Conservation (phyloP, 92 coral and sea anemone species). For the Plumapathes pennacea region DNA sequence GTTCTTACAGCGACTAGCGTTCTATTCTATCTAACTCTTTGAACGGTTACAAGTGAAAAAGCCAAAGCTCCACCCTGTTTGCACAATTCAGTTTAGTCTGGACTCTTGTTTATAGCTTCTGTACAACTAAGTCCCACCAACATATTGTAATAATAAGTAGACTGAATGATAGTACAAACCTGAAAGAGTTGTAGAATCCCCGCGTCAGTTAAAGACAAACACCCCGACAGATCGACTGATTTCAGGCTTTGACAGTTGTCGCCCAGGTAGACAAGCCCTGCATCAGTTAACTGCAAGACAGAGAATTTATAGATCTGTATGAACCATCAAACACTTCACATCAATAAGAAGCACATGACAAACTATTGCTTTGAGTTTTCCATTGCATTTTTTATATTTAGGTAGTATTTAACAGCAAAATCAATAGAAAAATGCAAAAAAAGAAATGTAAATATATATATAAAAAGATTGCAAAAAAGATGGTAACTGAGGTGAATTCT, state of each 20-base stretch:
- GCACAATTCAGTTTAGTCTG: neutral
- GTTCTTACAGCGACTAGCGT: too few species aligned
- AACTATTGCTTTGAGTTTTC: too few species aligned
- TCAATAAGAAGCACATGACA: too few species aligned
- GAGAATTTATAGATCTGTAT: neutral
- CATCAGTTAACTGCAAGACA: slow-evolving; percentile 52
- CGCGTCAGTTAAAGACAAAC: slow-evolving; percentile 66
- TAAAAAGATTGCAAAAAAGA: too few species aligned
- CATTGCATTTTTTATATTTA: too few species aligned
- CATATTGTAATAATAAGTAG: neutral
- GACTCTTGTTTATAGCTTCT: neutral
- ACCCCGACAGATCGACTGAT: slow-evolving; percentile 68
- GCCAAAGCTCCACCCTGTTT: neutral
- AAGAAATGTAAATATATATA: too few species aligned
- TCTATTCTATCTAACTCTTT: too few species aligned
- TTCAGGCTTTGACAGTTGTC: slow-evolving; percentile 63
- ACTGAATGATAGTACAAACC: slow-evolving; percentile 33
- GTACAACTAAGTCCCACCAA: neutral
- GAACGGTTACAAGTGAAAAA: neutral
- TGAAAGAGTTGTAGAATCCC: slow-evolving; percentile 67
- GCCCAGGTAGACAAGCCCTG: slow-evolving; percentile 43
- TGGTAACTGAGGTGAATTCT: too few species aligned
- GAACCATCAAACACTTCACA: neutral
- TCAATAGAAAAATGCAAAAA: too few species aligned
- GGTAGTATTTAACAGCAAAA: too few species aligned